Evolutionary conservation across 2,888 invertebrate genomes (phyloP).

Genomic region (Rhimphoctona megacephalus): DNA sequence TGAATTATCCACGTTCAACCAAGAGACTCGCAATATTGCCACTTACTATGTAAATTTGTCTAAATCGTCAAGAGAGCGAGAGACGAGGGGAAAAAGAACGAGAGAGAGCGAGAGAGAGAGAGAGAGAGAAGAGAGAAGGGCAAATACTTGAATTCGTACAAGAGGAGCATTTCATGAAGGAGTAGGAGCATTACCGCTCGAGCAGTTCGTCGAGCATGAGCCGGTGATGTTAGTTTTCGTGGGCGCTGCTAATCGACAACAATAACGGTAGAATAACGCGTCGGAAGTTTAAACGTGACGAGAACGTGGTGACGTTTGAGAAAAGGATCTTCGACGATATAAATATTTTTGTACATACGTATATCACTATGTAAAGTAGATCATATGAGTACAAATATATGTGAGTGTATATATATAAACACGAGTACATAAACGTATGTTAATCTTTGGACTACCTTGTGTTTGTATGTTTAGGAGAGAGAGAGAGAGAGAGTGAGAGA

Average conservation of each 20-base stretch:
- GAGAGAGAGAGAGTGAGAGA: constrained; percentile 7
- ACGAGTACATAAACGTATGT: not conserved
- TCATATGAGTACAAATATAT: not conserved
- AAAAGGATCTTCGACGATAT: constrained; percentile 33
- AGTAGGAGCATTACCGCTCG: constrained; percentile 45
- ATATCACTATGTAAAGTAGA: not conserved
- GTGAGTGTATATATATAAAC: not conserved
- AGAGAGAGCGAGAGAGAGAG: constrained; percentile 56
- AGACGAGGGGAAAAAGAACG: constrained; percentile 6
- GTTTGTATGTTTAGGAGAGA: constrained; percentile 3
- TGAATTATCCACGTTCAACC: constrained; percentile 40
- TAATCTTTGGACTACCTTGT: not conserved
- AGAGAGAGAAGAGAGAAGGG: constrained; percentile 55
- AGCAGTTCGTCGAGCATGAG: constrained; percentile 37
- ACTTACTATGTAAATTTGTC: constrained; percentile 66
- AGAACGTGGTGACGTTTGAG: constrained; percentile 28
- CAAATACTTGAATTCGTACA: constrained; percentile 58
- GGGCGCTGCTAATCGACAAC: constrained; percentile 33
- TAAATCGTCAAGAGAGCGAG: constrained; percentile 35
- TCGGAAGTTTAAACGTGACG: constrained; percentile 40
- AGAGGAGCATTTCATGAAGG: constrained; percentile 59
- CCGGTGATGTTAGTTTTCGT: constrained; percentile 25
- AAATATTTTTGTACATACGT: constrained; percentile 14
- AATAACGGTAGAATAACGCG: constrained; percentile 36
- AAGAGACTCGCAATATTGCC: constrained; percentile 48